A percentile compares a stretch with the other conserved stretches of the same genome.
Evolutionary conservation across 1,140 invertebrate genomes (phyloP).

Genomic region (Papilio polytes): DNA sequence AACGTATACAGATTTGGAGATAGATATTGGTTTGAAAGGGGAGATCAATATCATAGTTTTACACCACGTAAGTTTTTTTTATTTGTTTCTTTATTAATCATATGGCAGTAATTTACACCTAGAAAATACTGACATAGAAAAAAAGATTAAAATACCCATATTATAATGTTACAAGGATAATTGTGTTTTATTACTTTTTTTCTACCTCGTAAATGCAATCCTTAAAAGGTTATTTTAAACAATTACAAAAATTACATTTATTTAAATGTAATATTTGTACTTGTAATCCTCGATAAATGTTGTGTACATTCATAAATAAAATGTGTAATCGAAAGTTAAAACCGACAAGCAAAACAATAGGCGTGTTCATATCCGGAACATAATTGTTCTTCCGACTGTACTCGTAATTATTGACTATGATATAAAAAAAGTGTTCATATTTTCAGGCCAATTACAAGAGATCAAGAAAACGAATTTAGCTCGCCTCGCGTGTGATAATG

Average conservation of each 20-base stretch:
- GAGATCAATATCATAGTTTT: constrained; percentile 83
- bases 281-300: too few relatives aligned
- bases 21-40: constrained; percentile 84
- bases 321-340: constrained; percentile 18
- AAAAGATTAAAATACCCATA: too few relatives aligned
- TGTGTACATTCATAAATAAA: not conserved
- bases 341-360: not conserved
- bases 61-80: constrained; percentile 43
- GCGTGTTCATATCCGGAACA: constrained; percentile 38
- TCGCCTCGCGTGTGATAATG: constrained; percentile 93
- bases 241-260: too few relatives aligned
- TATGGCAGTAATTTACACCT: too few relatives aligned
- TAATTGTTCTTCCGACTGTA: constrained; percentile 39
- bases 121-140: too few relatives aligned
- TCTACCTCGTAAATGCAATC: too few relatives aligned
- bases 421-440: constrained; percentile 40
- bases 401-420: constrained; percentile 37
- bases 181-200: too few relatives aligned
- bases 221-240: too few relatives aligned
- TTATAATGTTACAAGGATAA: too few relatives aligned
- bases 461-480: constrained; percentile 92
- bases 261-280: too few relatives aligned
- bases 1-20: constrained; percentile 80
- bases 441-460: constrained; percentile 89
- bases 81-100: too few relatives aligned